Evolutionary conservation across 2,797 vertebrate species (phyloP).

Genomic region (Silurus lanzhouensis): DNA sequence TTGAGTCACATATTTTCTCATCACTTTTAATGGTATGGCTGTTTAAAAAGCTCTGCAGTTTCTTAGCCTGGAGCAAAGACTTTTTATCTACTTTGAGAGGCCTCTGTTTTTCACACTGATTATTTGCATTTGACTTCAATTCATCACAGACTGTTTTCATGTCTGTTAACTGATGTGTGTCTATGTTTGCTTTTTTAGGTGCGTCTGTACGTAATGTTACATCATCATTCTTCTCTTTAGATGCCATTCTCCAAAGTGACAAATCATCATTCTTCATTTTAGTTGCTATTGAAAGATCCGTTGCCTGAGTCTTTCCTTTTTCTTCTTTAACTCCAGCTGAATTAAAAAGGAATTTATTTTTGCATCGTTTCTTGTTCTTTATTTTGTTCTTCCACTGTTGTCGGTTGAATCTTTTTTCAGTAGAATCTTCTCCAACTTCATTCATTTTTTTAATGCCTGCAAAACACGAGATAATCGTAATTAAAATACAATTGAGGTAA

Average conservation of each 20-base stretch:
- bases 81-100: conserved; percentile 49
- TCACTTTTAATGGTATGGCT: not conserved
- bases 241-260: conserved; percentile 22
- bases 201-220: conserved; percentile 50
- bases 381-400: conserved; percentile 77
- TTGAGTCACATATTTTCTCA: not conserved
- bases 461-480: conserved; percentile 19
- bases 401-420: conserved; percentile 61
- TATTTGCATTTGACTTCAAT: conserved; percentile 7
- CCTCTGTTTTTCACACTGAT: conserved; percentile 50
- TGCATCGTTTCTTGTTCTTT: conserved; percentile 74
- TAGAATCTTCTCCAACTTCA: not conserved
- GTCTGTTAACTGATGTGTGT: conserved; percentile 9
- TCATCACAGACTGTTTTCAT: conserved; percentile 23
- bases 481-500: not conserved
- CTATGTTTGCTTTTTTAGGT: not conserved
- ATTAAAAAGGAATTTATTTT: conserved; percentile 69
- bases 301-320: not conserved
- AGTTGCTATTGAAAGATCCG: not conserved
- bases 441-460: conserved; percentile 5
- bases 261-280: conserved; percentile 1
- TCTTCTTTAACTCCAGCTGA: not conserved
- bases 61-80: conserved; percentile 58
- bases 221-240: conserved; percentile 15
- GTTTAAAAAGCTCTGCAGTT: conserved; percentile 64